Evolutionary conservation across 2,888 invertebrate genomes (phyloP).

Genomic region (Trissolcus japonicus): DNA sequence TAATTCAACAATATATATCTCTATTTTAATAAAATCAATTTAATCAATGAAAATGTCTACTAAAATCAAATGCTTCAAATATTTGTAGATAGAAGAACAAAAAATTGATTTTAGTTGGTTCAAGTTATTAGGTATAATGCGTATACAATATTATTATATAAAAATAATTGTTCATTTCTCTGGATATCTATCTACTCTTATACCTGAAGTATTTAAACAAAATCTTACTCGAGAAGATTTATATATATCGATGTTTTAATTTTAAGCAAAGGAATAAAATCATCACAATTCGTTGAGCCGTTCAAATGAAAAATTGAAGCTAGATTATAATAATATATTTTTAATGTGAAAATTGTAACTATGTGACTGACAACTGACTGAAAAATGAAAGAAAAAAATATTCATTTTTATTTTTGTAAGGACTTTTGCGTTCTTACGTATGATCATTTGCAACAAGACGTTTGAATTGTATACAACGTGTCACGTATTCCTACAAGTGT

Average conservation of each 20-base stretch:
- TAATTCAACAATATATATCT: no score
- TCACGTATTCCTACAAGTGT: slow-evolving; percentile 51
- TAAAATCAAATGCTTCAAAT: no score
- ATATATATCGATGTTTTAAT: slow-evolving; percentile 1
- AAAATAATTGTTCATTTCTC: slow-evolving; percentile 6
- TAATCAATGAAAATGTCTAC: no score
- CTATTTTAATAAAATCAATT: no score
- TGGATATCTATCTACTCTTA: background rate
- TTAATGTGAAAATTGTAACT: slow-evolving; percentile 46
- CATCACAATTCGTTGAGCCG: background rate
- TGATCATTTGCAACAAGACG: slow-evolving; percentile 17
- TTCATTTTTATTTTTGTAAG: slow-evolving; percentile 54
- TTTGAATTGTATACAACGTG: slow-evolving; percentile 40
- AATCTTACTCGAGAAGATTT: background rate
- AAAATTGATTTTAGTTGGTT: background rate
- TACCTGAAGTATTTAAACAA: background rate
- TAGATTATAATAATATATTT: no score
- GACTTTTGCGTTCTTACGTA: slow-evolving; percentile 48
- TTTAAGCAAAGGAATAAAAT: background rate
- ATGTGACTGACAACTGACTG: slow-evolving; percentile 53
- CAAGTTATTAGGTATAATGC: slow-evolving; percentile 11
- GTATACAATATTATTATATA: background rate
- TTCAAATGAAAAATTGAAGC: no score
- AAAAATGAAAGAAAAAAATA: slow-evolving; percentile 37
- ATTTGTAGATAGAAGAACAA: no score